Evolutionary conservation across 2,888 invertebrate genomes (phyloP), one percentile per base, ranked within the genome.

Genomic region (Minunthozetes semirufus): DNA sequence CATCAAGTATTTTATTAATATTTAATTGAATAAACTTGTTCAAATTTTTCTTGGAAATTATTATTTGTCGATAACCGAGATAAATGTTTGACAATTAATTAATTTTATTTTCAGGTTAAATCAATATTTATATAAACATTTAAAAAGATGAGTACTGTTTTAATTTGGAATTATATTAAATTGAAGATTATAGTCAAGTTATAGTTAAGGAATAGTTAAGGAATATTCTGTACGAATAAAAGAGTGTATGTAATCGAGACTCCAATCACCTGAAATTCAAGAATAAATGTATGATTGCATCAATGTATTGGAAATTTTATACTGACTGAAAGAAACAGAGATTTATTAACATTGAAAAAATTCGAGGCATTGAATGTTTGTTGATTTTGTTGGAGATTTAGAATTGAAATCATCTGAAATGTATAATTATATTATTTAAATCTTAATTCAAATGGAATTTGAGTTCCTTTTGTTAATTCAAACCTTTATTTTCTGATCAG

Each of bases 281-380:
- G 4, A 56, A 1, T 56, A 2, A 19, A 56, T 17, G 13, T 56
- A n/a, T n/a, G n/a, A n/a, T n/a, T n/a, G 33, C 33, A 33, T 33
- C n/a, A n/a, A n/a, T n/a, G n/a, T n/a, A n/a, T n/a, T n/a, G 33
- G 33, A 5, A 33, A 33, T 33, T 33, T 33, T 5, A n/a, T n/a
- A 42, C 59, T 59, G 6, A 59, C 59, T 1, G 59, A 59, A 17
- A 59, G 19, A 25, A 59, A 59, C 11, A 59, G 27, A 9, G 59
- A 59, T 59, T 59, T 59, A 11, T 59, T 59, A 27, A 59, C 17
- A 59, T 59, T 59, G 59, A 59, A 59, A 59, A 25, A 59, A 25
- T 59, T 59, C 4, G 22, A 22, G 4, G 59, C 59, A 59, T 59
- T 59, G 27, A 59, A 59, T 59, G 59, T 59, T 25, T 59, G 59